Base-by-base conservation (phyloP, 2,113 vertebrate genomes). In the Halcyon senegalensis region DNA sequence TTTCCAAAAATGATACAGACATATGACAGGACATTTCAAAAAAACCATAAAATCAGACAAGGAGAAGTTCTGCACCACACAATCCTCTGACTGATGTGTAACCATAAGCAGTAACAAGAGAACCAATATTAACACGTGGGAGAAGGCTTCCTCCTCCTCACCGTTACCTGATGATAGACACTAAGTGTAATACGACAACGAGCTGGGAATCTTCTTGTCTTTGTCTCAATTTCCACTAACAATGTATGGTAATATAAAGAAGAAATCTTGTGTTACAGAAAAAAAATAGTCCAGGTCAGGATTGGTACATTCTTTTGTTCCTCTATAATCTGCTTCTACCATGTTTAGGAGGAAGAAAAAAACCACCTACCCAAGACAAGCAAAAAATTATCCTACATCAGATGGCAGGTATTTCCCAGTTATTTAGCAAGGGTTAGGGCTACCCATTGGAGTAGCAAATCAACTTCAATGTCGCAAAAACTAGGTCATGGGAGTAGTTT, bases 371-470 rank as follows among this genome's bases (percentile, higher is more conserved):
- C 7, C 25, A 67, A 82, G 90, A 8, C 9, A 68, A 85, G 56
- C 14, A 35, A 55, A 86, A 94, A 90, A 33, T 35, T 59, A 77
- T 35, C 55, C 64, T 69, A 64, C 48, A 53, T 60, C 9, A 9
- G 78, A 87, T 84, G 51, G 64, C 48, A 69, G 55, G n/a, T 58
- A 76, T 66, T 89, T 87, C 56, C 60, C 39, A 74, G 51, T 66
- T 81, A 75, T 31, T 86, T 78, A 90, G 68, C 16, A 51, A 82
- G 68, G 35, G 69, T 87, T 91, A 94, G 97, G 39, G 94, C 95
- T 95, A 73, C 44, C 24, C 23, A 51, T 77, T 89, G 86, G 80
- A 85, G 93, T 50, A 75, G 77, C 62, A 95, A 95, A 85, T 68
- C 37, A 56, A 83, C 60, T 84, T 74, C 33, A 96, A 14, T 18